Conservation (phyloP, 2,888 invertebrate species). For the Pristionchus japonicus region DNA sequence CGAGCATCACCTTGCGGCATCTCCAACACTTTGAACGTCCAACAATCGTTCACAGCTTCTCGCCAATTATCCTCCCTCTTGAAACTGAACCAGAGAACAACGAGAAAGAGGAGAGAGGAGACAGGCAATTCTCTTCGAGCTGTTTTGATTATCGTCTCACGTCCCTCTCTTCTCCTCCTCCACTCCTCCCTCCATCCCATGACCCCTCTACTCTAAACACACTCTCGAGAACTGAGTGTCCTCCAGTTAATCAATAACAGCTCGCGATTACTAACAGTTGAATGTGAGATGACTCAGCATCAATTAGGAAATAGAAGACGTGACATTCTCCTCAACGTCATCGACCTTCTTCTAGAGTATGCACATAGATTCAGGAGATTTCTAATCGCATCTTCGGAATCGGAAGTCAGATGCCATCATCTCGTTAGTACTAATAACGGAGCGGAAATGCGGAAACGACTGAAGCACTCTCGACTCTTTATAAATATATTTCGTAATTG, state of each 20-base stretch:
- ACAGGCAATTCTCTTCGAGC: background rate
- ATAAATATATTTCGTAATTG: background rate
- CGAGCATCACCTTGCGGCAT: background rate
- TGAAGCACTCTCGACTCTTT: background rate
- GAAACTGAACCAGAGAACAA: background rate
- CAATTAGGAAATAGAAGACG: background rate
- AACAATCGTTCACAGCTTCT: background rate
- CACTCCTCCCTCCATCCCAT: background rate
- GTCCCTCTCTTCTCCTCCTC: background rate
- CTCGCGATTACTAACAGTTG: background rate
- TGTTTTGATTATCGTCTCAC: background rate
- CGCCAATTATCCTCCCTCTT: background rate
- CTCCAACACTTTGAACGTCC: background rate
- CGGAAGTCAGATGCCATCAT: background rate
- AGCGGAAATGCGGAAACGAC: background rate
- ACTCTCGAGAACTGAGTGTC: no score
- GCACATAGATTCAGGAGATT: background rate
- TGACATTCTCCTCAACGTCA: background rate
- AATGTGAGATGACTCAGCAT: background rate
- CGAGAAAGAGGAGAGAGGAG: background rate
- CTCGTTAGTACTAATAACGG: no score
- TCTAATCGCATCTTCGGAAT: background rate
- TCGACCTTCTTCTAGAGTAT: background rate
- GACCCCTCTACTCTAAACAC: background rate
- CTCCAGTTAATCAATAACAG: background rate